phyloP scores from a whole-genome alignment of 1,140 invertebrate species.

The Reticulitermes speratus region DNA sequence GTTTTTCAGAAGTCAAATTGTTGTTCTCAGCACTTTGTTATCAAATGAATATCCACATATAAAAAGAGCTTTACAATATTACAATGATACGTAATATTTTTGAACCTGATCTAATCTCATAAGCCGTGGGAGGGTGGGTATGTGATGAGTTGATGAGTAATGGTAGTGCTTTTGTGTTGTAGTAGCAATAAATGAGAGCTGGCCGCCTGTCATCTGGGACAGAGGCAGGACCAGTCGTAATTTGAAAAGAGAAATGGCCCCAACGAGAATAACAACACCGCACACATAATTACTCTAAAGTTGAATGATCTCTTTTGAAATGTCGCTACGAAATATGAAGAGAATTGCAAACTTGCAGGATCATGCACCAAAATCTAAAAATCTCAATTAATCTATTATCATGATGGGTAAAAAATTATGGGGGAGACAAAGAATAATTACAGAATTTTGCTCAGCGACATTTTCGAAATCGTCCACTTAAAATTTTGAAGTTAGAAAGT shows the following conservation, averaged over 20 bases:
- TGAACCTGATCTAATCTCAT: background rate
- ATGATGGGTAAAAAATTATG: background rate
- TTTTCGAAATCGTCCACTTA: too few species aligned
- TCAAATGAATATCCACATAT: background rate
- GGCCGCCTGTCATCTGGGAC: background rate
- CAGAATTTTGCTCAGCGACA: background rate
- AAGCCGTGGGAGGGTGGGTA: background rate
- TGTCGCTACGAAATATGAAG: background rate
- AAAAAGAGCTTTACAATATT: background rate
- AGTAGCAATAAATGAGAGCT: background rate
- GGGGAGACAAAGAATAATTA: background rate
- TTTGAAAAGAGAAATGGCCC: background rate
- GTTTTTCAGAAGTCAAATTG: too few species aligned
- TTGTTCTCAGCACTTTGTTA: too few species aligned
- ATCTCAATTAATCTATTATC: background rate
- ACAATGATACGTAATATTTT: background rate
- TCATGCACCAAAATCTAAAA: background rate
- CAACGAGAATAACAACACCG: background rate
- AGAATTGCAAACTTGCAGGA: background rate
- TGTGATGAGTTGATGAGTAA: background rate
- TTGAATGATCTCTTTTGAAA: background rate
- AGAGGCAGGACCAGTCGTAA: background rate
- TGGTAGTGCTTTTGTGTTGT: background rate
- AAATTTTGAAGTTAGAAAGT: too few species aligned
- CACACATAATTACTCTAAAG: background rate